A percentile compares a stretch with the other conserved stretches of the same genome.
Conservation (phyloP, 2,113 vertebrate genomes). For the Orcinus orca region DNA sequence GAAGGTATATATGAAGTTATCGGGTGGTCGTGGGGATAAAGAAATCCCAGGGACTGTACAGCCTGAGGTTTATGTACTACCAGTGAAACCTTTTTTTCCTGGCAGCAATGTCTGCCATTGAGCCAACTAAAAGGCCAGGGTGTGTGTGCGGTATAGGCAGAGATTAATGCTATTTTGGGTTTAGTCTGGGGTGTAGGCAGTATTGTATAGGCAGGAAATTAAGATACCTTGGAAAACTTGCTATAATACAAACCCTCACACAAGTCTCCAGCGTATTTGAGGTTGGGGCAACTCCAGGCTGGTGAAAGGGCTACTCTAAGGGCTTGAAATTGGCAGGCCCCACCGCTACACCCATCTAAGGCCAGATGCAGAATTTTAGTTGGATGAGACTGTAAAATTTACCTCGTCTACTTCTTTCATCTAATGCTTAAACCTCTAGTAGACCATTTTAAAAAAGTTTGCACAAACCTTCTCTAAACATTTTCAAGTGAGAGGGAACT, state of each 20-base stretch:
- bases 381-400: not conserved
- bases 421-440: not conserved
- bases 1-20: slow-evolving; percentile 5
- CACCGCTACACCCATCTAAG: not conserved
- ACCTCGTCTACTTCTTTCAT: slow-evolving; percentile 6
- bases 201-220: slow-evolving; percentile 66
- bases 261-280: slow-evolving; percentile 42
- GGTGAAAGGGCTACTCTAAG: slow-evolving; percentile 39
- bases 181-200: slow-evolving; percentile 14
- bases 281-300: not conserved
- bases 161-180: slow-evolving; percentile 41
- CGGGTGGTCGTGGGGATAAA: not conserved
- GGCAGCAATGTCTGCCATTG: not conserved
- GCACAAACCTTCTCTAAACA: not conserved
- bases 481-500: not conserved
- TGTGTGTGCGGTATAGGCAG: slow-evolving; percentile 42
- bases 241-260: slow-evolving; percentile 31
- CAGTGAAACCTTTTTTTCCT: slow-evolving; percentile 50
- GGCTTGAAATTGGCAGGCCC: not conserved
- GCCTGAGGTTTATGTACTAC: slow-evolving; percentile 25
- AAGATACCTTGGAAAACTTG: slow-evolving; percentile 56
- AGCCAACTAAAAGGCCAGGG: slow-evolving; percentile 50
- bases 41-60: not conserved
- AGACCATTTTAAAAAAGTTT: not conserved
- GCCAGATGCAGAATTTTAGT: slow-evolving; percentile 5